Percentiles rank a stretch among this genome's conserved stretches.
These are phyloP conservation scores for Drosophila teissieri DNA, from an alignment of 1,140 invertebrate species.

Conservation along the genomic window DNA sequence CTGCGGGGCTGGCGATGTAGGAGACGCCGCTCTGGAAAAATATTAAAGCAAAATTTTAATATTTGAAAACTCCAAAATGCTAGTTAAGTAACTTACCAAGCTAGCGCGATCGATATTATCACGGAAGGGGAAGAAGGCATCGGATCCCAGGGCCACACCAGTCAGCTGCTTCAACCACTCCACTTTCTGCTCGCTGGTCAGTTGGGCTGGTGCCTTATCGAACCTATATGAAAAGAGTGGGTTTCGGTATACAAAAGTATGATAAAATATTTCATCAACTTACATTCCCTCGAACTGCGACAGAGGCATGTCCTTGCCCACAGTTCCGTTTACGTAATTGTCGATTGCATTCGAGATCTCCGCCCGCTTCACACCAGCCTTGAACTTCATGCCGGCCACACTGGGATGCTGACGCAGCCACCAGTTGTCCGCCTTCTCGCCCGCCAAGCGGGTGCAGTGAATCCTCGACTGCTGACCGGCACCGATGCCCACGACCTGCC, in stretches of 20 bases:
- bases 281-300: constrained; percentile 79
- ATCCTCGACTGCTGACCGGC: constrained; percentile 99
- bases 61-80: too few relatives aligned
- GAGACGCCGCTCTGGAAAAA: constrained; percentile 94
- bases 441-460: constrained; percentile 98
- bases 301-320: constrained; percentile 89
- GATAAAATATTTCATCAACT: constrained; percentile 1
- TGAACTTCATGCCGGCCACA: constrained; percentile 94
- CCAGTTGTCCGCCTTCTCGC: constrained; percentile 99
- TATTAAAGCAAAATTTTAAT: background rate
- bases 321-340: constrained; percentile 95
- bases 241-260: background rate
- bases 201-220: constrained; percentile 89
- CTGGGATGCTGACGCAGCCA: constrained; percentile 97
- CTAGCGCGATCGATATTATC: constrained; percentile 98
- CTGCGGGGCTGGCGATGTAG: constrained; percentile 96
- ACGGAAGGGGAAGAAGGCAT: constrained; percentile 99
- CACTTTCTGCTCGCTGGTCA: constrained; percentile 89
- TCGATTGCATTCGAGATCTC: constrained; percentile 98
- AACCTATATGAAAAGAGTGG: constrained; percentile 84
- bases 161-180: constrained; percentile 93
- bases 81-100: constrained; percentile 87
- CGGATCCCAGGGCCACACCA: constrained; percentile 97
- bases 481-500: constrained; percentile 98
- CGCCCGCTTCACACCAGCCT: constrained; percentile 94